Percentiles rank a stretch among this genome's conserved stretches.
These are phyloP conservation scores for Callipepla californica DNA, from an alignment of 2,113 vertebrate genomes.

Conservation along the genomic window DNA sequence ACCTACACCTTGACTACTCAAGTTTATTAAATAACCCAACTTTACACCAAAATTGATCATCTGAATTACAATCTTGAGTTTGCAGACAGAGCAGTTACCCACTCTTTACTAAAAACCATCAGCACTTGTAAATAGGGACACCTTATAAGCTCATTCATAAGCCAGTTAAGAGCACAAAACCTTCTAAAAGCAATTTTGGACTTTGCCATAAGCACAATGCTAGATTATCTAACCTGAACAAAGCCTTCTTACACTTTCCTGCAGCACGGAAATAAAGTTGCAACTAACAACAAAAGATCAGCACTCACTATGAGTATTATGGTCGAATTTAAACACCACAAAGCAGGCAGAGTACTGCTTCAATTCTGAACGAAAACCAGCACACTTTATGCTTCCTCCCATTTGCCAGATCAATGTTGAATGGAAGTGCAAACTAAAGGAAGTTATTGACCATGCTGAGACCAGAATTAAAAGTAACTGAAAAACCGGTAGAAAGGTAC, in stretches of 20 bases:
- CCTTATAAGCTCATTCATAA: accelerated
- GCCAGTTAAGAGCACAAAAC: neutral
- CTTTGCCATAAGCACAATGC: neutral
- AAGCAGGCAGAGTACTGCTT: neutral
- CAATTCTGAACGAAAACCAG: accelerated
- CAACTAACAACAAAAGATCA: neutral
- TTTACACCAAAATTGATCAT: neutral
- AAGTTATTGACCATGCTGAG: neutral
- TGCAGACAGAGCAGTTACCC: neutral
- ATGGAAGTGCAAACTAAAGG: neutral
- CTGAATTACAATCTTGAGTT: neutral
- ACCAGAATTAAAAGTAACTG: neutral
- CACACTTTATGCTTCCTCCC: neutral
- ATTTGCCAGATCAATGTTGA: neutral
- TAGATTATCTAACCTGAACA: neutral
- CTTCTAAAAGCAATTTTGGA: neutral
- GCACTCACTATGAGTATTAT: neutral
- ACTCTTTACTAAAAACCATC: neutral
- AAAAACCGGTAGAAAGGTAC: neutral
- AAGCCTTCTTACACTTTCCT: neutral
- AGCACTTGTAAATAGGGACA: neutral
- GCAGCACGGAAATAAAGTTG: neutral
- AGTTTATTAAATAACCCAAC: neutral
- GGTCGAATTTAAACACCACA: neutral
- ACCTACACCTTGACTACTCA: neutral